These are phyloP conservation scores for Manduca sexta DNA, from an alignment of 1,140 invertebrate species.

Conservation along the genomic window DNA sequence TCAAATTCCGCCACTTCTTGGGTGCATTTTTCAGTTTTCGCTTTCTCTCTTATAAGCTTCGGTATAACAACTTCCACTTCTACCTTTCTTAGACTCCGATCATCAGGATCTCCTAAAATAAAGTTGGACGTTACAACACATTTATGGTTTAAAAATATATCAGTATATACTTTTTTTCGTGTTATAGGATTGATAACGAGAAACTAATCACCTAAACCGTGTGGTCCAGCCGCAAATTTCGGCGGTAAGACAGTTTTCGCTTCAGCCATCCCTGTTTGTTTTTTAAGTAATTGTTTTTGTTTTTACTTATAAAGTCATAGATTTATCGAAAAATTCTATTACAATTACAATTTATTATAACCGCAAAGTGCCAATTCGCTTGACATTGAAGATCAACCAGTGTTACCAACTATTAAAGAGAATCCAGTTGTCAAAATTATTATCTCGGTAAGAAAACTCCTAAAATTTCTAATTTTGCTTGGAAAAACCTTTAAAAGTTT, in stretches of 20 bases:
- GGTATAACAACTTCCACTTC: slow-evolving; percentile 90
- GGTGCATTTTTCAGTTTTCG: slow-evolving; percentile 83
- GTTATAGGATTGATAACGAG: too few relatives aligned
- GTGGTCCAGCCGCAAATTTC: slow-evolving; percentile 69
- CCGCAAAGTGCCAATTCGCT: too few relatives aligned
- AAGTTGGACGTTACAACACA: not conserved
- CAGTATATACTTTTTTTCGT: too few relatives aligned
- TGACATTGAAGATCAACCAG: too few relatives aligned
- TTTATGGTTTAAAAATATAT: too few relatives aligned
- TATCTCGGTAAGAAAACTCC: too few relatives aligned
- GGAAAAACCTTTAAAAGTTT: too few relatives aligned
- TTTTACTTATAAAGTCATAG: not conserved
- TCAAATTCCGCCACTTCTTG: slow-evolving; percentile 82
- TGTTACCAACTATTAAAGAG: too few relatives aligned
- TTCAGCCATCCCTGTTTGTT: slow-evolving; percentile 28
- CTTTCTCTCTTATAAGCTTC: slow-evolving; percentile 86
- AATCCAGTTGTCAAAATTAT: too few relatives aligned
- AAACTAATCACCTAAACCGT: slow-evolving; percentile 70
- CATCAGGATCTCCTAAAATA: slow-evolving; percentile 88
- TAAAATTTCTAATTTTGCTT: too few relatives aligned
- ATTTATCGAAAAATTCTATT: too few relatives aligned
- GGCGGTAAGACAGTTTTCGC: slow-evolving; percentile 46
- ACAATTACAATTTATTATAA: too few relatives aligned
- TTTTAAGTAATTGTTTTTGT: not conserved
- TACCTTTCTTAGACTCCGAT: slow-evolving; percentile 84